These are phyloP conservation scores for Ictalurus punctatus DNA, from an alignment of 2,113 vertebrate species.

Conservation along the genomic window DNA sequence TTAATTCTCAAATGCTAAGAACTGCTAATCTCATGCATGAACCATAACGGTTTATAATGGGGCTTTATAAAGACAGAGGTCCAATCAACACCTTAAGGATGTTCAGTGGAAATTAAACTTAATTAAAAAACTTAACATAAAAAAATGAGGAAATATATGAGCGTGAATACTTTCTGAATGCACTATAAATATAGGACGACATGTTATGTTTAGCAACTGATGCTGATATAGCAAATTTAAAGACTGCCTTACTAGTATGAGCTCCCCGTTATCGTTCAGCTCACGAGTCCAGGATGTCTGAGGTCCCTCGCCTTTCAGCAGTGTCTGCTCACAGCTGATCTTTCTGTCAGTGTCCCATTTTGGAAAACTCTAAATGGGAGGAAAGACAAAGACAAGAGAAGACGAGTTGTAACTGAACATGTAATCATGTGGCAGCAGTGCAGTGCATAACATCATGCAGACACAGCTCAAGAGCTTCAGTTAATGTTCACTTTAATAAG, in stretches of 20 bases:
- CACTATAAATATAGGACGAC: neutral
- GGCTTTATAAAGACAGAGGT: neutral
- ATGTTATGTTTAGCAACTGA: neutral
- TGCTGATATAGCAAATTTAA: neutral
- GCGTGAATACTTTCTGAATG: neutral
- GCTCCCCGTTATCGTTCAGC: constrained; percentile 84
- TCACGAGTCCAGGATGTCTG: constrained; percentile 87
- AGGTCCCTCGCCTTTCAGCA: constrained; percentile 86
- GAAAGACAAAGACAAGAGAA: neutral
- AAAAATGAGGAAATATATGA: neutral
- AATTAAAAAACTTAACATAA: neutral
- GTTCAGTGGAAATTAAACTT: neutral
- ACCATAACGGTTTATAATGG: no score
- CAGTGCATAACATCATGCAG: neutral
- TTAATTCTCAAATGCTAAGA: no score
- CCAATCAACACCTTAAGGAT: neutral
- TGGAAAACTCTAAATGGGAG: constrained; percentile 78
- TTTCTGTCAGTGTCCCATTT: constrained; percentile 86
- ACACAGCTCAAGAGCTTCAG: neutral
- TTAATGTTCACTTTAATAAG: neutral
- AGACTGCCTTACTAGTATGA: constrained; percentile 79
- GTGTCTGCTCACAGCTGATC: constrained; percentile 85
- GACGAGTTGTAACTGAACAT: neutral
- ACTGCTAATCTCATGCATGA: no score
- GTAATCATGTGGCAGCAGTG: neutral